Conservation (phyloP, 37 sponge, comb jelly and placozoan species). For the Axinella damicornis region DNA sequence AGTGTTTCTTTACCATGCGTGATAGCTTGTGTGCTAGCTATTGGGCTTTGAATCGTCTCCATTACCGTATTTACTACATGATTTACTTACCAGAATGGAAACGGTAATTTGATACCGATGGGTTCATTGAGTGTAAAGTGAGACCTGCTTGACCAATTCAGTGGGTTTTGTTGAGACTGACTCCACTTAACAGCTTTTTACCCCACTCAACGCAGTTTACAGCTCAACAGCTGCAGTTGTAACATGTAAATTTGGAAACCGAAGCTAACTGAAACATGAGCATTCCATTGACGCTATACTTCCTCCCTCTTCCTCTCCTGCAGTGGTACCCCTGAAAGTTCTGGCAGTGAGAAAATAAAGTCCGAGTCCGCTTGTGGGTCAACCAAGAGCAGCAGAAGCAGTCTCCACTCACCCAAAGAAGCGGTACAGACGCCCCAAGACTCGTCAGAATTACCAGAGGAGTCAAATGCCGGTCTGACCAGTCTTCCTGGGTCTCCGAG, state of each 20-base stretch:
- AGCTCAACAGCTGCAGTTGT: too few relatives aligned
- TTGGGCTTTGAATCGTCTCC: too few relatives aligned
- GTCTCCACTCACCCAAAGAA: constrained; percentile 50
- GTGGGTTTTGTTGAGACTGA: too few relatives aligned
- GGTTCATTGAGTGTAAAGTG: too few relatives aligned
- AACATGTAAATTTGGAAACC: too few relatives aligned
- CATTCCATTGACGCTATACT: neutral
- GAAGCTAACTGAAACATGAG: too few relatives aligned
- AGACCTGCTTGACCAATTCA: too few relatives aligned
- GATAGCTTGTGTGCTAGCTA: too few relatives aligned
- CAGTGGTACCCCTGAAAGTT: neutral
- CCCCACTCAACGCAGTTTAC: too few relatives aligned
- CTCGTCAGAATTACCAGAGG: constrained; percentile 17
- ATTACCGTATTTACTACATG: too few relatives aligned
- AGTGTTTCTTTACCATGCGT: neutral
- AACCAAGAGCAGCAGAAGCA: neutral
- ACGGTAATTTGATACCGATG: too few relatives aligned
- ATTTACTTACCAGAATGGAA: too few relatives aligned
- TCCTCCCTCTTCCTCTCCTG: neutral
- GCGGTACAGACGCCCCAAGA: constrained; percentile 5
- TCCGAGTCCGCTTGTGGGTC: neutral
- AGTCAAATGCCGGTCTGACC: neutral
- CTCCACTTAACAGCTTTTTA: neutral
- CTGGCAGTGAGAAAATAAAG: constrained; percentile 13
- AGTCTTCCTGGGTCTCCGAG: constrained; percentile 30